A percentile compares a stretch with the other conserved stretches of the same genome.
Conservation (phyloP, 2,113 vertebrate species). For the Neolamprologus sp. region DNA sequence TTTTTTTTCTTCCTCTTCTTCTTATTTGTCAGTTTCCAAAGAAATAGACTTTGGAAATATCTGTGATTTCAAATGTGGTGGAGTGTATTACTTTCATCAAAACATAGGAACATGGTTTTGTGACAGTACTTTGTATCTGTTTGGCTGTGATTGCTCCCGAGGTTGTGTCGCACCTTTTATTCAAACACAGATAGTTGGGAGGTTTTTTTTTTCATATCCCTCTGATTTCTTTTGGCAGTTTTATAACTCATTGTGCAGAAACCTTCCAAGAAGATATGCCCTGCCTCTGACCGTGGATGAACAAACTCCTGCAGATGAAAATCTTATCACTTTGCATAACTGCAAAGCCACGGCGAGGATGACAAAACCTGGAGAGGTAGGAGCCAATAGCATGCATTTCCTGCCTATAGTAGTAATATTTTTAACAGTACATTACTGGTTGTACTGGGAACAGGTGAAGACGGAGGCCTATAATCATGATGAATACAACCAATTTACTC, state of each 20-base stretch:
- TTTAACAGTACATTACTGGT: neutral
- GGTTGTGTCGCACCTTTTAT: neutral
- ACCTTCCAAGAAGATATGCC: conserved; percentile 84
- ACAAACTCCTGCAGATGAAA: conserved; percentile 65
- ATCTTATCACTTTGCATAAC: conserved; percentile 73
- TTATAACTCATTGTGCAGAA: conserved; percentile 69
- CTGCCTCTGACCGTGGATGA: conserved; percentile 76
- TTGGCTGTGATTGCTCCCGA: neutral
- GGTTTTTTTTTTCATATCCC: neutral
- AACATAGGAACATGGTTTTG: neutral
- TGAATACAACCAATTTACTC: conserved; percentile 14
- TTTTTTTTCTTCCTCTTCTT: neutral
- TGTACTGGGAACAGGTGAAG: neutral
- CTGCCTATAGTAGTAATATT: neutral
- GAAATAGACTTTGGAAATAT: neutral
- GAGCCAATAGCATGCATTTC: neutral
- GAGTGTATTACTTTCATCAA: neutral
- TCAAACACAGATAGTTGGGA: neutral
- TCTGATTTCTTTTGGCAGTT: conserved; percentile 61
- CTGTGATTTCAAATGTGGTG: neutral
- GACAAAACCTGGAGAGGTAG: conserved; percentile 73
- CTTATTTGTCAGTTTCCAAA: neutral
- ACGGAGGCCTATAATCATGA: conserved; percentile 16
- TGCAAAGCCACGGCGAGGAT: conserved; percentile 76
- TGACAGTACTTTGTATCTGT: neutral